Evolutionary conservation across 2,113 vertebrate species (phyloP).

Genomic region (Dendrocopos noguchii): DNA sequence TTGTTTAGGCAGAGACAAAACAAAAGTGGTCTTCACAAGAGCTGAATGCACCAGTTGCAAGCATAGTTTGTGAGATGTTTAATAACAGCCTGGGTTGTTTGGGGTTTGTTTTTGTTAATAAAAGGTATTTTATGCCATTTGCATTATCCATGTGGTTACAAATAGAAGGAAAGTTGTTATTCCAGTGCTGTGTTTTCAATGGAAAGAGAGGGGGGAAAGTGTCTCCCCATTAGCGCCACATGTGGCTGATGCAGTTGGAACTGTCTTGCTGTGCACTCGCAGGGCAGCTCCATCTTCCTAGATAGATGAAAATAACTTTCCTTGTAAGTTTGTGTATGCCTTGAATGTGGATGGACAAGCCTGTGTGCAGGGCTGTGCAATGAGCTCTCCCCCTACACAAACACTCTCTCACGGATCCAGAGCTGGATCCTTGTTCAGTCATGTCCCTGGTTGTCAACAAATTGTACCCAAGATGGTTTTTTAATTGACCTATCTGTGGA

Average conservation of each 20-base stretch:
- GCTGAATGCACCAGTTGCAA: background rate
- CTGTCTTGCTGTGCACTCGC: background rate
- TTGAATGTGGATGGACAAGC: background rate
- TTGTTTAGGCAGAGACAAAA: background rate
- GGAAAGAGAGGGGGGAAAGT: background rate
- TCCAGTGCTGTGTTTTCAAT: background rate
- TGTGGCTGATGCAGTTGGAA: background rate
- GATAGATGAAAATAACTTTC: slow-evolving; percentile 34
- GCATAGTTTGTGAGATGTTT: background rate
- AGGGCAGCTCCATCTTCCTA: background rate
- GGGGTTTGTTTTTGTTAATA: background rate
- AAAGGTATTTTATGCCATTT: background rate
- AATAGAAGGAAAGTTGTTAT: background rate
- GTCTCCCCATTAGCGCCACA: background rate
- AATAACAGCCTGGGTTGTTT: background rate
- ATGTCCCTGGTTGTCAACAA: background rate
- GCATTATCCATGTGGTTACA: background rate
- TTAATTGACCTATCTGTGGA: background rate
- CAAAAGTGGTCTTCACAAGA: background rate
- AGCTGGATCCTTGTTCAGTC: background rate
- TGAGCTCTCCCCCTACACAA: background rate
- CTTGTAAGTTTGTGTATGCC: background rate
- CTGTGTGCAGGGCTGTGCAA: background rate
- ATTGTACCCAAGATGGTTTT: background rate
- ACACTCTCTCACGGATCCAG: background rate